Conservation (phyloP, 2,113 vertebrate genomes). For the Microtus pennsylvanicus region DNA sequence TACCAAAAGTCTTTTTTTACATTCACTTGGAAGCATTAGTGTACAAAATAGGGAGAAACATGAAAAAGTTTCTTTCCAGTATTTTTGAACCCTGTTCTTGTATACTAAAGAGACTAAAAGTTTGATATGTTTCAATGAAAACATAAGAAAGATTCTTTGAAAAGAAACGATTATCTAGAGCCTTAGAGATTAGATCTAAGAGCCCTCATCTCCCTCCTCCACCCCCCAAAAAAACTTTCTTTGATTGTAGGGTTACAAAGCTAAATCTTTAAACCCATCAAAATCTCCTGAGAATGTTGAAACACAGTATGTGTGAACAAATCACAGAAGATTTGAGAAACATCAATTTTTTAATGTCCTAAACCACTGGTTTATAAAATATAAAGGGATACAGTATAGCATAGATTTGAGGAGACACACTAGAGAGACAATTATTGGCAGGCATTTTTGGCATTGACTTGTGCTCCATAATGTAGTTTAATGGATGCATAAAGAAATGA, state of each 20-base stretch:
- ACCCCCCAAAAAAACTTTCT: background rate
- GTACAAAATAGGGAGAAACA: background rate
- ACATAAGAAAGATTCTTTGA: background rate
- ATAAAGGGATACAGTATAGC: background rate
- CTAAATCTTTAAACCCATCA: constrained; percentile 54
- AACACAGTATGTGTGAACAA: constrained; percentile 10
- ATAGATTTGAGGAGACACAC: constrained; percentile 2
- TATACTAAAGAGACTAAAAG: constrained; percentile 2
- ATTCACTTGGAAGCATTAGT: background rate
- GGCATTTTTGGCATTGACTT: background rate
- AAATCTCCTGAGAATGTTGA: constrained; percentile 40
- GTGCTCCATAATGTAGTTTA: background rate
- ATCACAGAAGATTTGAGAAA: constrained; percentile 58
- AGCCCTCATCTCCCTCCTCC: background rate
- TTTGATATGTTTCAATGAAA: constrained; percentile 18
- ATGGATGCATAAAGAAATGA: background rate
- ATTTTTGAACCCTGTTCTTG: constrained; percentile 21
- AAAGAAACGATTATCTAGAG: constrained; percentile 37
- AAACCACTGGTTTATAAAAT: constrained; percentile 61
- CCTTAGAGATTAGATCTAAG: constrained; percentile 44
- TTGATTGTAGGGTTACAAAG: background rate
- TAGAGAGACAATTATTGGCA: background rate
- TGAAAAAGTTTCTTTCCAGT: background rate
- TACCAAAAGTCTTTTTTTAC: background rate
- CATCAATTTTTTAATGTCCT: constrained; percentile 33